A percentile compares a stretch with the other conserved stretches of the same genome.
phyloP scores from a whole-genome alignment of 2,113 vertebrate species.

The Xenopus borealis region DNA sequence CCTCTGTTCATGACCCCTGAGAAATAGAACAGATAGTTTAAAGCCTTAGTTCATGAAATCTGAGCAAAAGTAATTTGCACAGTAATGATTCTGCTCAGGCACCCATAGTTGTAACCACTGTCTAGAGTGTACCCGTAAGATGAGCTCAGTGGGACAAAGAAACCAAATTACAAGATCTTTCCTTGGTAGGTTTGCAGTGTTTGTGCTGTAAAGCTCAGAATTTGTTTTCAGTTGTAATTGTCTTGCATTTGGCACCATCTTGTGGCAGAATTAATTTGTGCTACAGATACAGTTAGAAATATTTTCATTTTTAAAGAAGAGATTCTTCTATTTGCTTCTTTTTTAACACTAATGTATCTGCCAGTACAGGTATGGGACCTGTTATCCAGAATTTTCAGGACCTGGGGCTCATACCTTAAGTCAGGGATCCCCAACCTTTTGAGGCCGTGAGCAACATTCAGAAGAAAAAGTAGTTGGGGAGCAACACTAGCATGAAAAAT shows the following conservation, averaged over 20 bases:
- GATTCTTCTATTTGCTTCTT: no score
- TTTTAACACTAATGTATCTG: no score
- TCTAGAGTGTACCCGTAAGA: conserved; percentile 44
- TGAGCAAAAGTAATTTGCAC: conserved; percentile 46
- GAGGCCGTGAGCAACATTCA: no score
- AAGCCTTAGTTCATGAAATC: conserved; percentile 44
- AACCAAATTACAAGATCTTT: conserved; percentile 44
- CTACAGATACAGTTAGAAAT: no score
- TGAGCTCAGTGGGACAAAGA: conserved; percentile 44
- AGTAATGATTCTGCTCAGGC: conserved; percentile 44
- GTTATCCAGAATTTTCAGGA: no score
- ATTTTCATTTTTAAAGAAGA: no score
- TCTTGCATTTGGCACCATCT: conserved; percentile 66
- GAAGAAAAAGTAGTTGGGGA: no score
- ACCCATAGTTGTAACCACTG: conserved; percentile 43
- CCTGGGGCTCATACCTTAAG: no score
- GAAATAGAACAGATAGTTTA: conserved; percentile 44
- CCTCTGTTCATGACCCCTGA: conserved; percentile 24
- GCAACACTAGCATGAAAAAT: no score
- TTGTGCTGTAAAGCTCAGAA: conserved; percentile 9
- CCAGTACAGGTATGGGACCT: no score
- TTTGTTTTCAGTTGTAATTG: background rate
- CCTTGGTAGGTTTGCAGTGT: conserved; percentile 30
- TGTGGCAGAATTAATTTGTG: conserved; percentile 49
- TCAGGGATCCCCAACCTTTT: no score